Base-by-base conservation (phyloP, 2,888 invertebrate species). In the Marronus borbonicus region DNA sequence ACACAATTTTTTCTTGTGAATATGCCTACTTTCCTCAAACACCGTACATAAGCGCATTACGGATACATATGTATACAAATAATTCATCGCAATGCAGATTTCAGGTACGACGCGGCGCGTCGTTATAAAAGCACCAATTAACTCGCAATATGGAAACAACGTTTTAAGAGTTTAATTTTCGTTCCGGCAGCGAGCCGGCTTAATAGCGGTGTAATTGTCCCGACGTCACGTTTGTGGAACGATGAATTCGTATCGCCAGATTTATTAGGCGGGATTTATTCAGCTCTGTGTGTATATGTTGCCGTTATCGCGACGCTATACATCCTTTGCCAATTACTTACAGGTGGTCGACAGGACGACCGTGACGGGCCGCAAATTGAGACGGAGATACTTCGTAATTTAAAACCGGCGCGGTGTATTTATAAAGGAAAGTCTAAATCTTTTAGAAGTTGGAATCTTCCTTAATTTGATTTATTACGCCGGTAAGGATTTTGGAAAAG, bases 161-260 rank as follows among this genome's bases (percentile, higher is more conserved):
- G 39, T n/a, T 31, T 64, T 36, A 64, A 64, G 64, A 55, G 55
- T 55, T 55, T 55, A 55, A 55, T 55, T 55, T 20, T 17, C 8
- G 55, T 55, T 55, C 55, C 55, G 55, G 55, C 55, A 7, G 17
- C 20, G 20, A 55, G 20, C n/a, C 55, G 55, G 55, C 17, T 7
- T 55, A 55, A 55, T 55, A 55, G 55, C 55, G 55, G 20, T 20
- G 55, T 55, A 55, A 55, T 55, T 55, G 55, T 55, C 55, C 55
- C 20, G 55, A 17, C 55, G 55, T n/a, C 55, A 17, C 55, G 55
- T 55, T 55, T 17, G 55, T 17, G 55, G 17, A 55, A 55, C 55
- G 55, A 55, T 55, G 55, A 55, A 55, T 55, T 55, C n/a, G 20
- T 55, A 55, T 20, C 2, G 20, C 55, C 17, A 55, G 55, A 55